Conservation (phyloP, 2,113 vertebrate genomes). For the Leucoraja erinaceus region DNA sequence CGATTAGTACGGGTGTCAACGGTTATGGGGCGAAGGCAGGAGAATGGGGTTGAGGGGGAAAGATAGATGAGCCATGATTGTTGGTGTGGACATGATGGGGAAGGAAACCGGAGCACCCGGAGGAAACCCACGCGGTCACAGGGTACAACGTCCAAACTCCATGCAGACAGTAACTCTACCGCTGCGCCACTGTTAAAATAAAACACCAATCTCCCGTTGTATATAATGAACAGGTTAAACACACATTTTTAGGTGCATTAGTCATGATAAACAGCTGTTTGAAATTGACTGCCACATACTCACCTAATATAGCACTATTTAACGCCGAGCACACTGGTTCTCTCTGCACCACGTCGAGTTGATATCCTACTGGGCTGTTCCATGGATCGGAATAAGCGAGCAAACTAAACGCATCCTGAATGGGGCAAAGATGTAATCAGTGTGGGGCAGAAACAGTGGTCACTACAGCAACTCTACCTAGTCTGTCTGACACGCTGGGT, state of each 20-base stretch:
- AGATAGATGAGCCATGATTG: too few species aligned
- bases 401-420: constrained; percentile 92
- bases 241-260: neutral
- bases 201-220: neutral
- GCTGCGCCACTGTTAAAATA: neutral
- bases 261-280: neutral
- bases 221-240: neutral
- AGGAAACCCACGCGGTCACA: too few species aligned
- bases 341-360: constrained; percentile 91
- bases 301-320: constrained; percentile 99
- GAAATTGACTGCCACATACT: constrained; percentile 26
- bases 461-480: too few species aligned
- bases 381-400: constrained; percentile 95
- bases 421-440: neutral
- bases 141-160: too few species aligned
- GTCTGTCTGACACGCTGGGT: too few species aligned
- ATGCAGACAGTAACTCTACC: too few species aligned
- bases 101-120: too few species aligned
- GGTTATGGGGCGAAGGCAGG: too few species aligned
- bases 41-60: too few species aligned
- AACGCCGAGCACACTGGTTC: constrained; percentile 97
- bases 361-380: constrained; percentile 94
- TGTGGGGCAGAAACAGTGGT: neutral
- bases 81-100: too few species aligned
- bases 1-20: too few species aligned